phyloP scores from a whole-genome alignment of 2,797 vertebrate genomes.

The Channallabes apus region DNA sequence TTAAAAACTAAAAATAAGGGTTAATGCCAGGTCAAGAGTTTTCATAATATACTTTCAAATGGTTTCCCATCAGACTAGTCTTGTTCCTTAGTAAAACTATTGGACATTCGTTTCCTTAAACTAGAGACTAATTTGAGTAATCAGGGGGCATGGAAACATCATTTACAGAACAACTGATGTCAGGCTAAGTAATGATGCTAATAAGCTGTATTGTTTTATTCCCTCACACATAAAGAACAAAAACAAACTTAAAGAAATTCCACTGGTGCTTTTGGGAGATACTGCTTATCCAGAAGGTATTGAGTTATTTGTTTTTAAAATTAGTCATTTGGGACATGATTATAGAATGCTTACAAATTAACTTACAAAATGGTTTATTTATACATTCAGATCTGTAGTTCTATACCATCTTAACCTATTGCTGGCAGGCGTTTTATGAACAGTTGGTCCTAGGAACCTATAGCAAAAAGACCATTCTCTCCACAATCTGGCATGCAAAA shows the following conservation, averaged over 20 bases:
- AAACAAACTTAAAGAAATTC: slow-evolving; percentile 51
- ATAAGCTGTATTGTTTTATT: slow-evolving; percentile 65
- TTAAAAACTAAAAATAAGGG: not conserved
- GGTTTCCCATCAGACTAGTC: slow-evolving; percentile 57
- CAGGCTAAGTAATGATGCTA: slow-evolving; percentile 54
- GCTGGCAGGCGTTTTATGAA: not conserved
- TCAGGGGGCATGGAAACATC: slow-evolving; percentile 51
- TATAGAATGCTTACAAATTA: not conserved
- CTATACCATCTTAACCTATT: not conserved
- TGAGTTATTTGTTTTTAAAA: slow-evolving; percentile 39
- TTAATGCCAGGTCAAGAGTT: slow-evolving; percentile 25
- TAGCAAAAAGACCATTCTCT: not conserved
- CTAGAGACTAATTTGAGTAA: slow-evolving; percentile 65
- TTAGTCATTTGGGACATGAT: slow-evolving; percentile 11
- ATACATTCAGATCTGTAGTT: not conserved
- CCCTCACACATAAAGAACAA: slow-evolving; percentile 41
- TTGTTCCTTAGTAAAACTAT: slow-evolving; percentile 61
- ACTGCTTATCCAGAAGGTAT: slow-evolving; percentile 9
- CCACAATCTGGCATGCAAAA: not conserved
- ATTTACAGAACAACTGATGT: slow-evolving; percentile 64
- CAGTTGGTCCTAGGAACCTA: not conserved
- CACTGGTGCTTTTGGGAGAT: slow-evolving; percentile 36
- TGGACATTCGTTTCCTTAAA: slow-evolving; percentile 56
- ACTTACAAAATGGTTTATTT: slow-evolving; percentile 15
- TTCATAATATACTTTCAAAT: slow-evolving; percentile 32